Base-by-base conservation (phyloP, 2,888 invertebrate species). In the Philonicus albiceps region DNA sequence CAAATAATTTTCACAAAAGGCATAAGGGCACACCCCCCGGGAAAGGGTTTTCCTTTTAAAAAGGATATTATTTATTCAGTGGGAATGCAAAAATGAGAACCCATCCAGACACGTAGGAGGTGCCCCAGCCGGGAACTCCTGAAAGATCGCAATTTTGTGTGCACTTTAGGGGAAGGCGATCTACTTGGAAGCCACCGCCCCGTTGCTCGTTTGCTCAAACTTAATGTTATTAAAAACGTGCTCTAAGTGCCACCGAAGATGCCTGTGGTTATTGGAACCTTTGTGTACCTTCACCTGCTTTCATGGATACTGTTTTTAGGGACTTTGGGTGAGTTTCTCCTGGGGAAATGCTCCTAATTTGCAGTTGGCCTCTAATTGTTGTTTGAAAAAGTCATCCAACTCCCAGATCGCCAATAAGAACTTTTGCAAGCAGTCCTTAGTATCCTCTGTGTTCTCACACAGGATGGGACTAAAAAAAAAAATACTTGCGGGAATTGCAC, bases 171-270 rank as follows among this genome's bases (percentile, higher is more conserved):
- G 27, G 64, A 64, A 64, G 64, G 27, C 22, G 64, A 64, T 64
- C 64, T 64, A 22, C 27, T 64, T 19, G 55, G 55, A 6, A 55
- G 55, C 55, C 55, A 55, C 55, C 19, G 22, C 11, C 19, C 8
- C 22, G 8, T 22, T 11, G 64, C 64, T 64, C 64, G 64, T 64
- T 64, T 64, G 27, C 64, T 64, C 64, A 64, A 19, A 53, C 11
- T 80, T 80, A 80, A 80, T 30, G 40, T 80, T 49, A 80, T 80
- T 80, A 80, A 80, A 80, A 80, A 80, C 80, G 80, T 80, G 64
- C 64, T 64, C 64, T 64, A 22, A 64, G 64, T 64, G 22, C 27
- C 64, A 64, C 19, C 6, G 64, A 19, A 64, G 64, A 22, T 27
- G 64, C 5, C 8, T 2, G 64, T 64, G 64, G 64, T 27, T 64